Base-by-base conservation (phyloP, 2,113 vertebrate genomes). In the Pelmatolapia mariae region DNA sequence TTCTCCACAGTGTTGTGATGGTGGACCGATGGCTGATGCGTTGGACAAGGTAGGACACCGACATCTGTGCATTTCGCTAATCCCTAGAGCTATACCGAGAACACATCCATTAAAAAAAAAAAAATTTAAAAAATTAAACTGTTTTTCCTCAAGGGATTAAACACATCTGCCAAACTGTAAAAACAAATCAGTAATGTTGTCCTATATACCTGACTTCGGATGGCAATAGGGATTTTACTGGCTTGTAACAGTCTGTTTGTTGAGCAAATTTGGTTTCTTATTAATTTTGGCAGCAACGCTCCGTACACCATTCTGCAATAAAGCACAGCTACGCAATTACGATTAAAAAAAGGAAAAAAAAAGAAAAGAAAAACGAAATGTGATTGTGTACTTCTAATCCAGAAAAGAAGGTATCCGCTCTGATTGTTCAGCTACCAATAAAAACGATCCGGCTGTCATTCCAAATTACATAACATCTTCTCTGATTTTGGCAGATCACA, bases 401-500 rank as follows among this genome's bases (percentile, higher is more conserved):
- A 53, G 40, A 68, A 31, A 81, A 63, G 86, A 59, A 78, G 71
- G 63, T 45, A 76, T 24, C 43, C 5, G 33, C 79, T 93, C 92
- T 89, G 83, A 92, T 90, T 81, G 54, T 86, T 87, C 59, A 47
- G 80, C 53, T 63, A 76, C 81, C 81, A 79, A 86, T 86, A 71
- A 87, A 90, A 92, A 85, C 5, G 29, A 87, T 86, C 52, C 4
- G 9, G 53, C 57, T 89, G 89, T 93, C 93, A 63, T 86, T 82
- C 24, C 81, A 84, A 78, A 95, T 95, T 91, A 93, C 47, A 83
- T 47, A 86, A 92, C 80, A 87, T 88, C 36, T 71, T 82, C 89
- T 93, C 19, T 82, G 87, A 91, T 90, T 87, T 92, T 66, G 90
- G 83, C 87, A 91, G 90, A 95, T 94, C 93, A 91, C 82, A 94